A percentile compares a stretch with the other conserved stretches of the same genome.
Conservation (phyloP, 30 jellyfish, hydroid and myxozoan species). For the Aurelia coerulea region DNA sequence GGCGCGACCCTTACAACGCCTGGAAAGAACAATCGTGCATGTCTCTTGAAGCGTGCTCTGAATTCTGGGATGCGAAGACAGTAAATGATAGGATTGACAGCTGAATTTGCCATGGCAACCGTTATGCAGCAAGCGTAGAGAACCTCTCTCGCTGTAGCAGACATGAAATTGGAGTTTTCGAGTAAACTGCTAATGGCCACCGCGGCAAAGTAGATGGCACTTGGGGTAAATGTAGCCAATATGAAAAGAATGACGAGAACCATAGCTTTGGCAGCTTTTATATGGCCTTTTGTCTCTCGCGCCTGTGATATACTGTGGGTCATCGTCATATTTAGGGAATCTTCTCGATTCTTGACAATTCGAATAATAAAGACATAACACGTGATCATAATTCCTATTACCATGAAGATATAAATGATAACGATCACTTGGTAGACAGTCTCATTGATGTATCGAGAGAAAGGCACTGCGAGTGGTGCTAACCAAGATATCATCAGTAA, state of each 20-base stretch:
- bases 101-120: slow-evolving; percentile 22
- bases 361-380: not conserved
- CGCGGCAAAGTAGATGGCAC: not conserved
- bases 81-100: slow-evolving; percentile 18
- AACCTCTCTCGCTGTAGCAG: slow-evolving; percentile 5
- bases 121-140: slow-evolving; percentile 25
- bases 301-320: not conserved
- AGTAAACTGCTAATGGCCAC: slow-evolving; percentile 11
- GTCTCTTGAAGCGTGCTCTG: slow-evolving; percentile 1
- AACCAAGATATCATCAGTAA: slow-evolving; percentile 52
- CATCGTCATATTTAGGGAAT: not conserved
- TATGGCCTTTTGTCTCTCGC: not conserved
- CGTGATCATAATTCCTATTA: not conserved
- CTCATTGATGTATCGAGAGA: not conserved
- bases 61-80: slow-evolving; percentile 38
- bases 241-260: slow-evolving; percentile 5
- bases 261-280: not conserved
- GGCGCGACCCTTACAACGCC: too few relatives aligned
- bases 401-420: not conserved
- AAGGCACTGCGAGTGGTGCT: slow-evolving; percentile 30
- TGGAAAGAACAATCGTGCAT: too few relatives aligned
- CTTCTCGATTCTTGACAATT: not conserved
- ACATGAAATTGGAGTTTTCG: not conserved
- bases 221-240: slow-evolving; percentile 22
- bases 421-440: not conserved